Base-by-base conservation (phyloP, 2,113 vertebrate species). In the Mesoclemmys tuberculata region DNA sequence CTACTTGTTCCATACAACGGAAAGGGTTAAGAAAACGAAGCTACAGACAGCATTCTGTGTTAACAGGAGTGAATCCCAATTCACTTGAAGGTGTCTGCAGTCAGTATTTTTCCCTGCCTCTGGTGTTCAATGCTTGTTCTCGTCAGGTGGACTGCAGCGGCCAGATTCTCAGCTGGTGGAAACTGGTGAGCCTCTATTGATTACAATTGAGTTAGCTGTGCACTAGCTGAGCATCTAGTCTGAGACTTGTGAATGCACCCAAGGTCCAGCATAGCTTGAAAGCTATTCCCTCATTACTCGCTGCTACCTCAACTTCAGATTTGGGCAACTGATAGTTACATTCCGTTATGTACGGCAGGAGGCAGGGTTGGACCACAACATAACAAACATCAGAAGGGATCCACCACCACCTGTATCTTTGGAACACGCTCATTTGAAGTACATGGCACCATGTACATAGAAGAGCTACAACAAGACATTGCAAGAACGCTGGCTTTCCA, bases 341-440 rank as follows among this genome's bases (percentile, higher is more conserved):
- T 54, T 89, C 84, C 38, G 93, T 22, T 85, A n/a, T 88, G 51
- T 22, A 71, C 18, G 31, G 31, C 61, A 64, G 61, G 90, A 84
- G 19, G n/a, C 41, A 46, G 38, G 24, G 38, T 16, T 27, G 7
- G 1, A 71, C 31, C 78, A 79, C 26, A 41, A 51, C 4, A 19
- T 49, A 82, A 84, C 81, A 90, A 44, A 22, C 48, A 49, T 10
- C 46, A 82, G 5, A 29, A 93, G 77, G 87, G 91, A 93, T 71
- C 46, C 2, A 3, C 21, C 82, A 93, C 61, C n/a, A 89, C 5
- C 21, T 75, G 49, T 29, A 10, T 35, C 90, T 84, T 74, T 46
- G 81, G 19, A 87, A n/a, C 24, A 71, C 46, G 18, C 51, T 29
- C 55, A 46, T 29, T 31, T 31, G 68, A 88, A 88, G 21, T 2